A percentile compares a stretch with the other conserved stretches of the same genome.
These are phyloP conservation scores for Anthopleura xanthogrammica DNA, from an alignment of 92 coral and sea anemone genomes.

Conservation along the genomic window DNA sequence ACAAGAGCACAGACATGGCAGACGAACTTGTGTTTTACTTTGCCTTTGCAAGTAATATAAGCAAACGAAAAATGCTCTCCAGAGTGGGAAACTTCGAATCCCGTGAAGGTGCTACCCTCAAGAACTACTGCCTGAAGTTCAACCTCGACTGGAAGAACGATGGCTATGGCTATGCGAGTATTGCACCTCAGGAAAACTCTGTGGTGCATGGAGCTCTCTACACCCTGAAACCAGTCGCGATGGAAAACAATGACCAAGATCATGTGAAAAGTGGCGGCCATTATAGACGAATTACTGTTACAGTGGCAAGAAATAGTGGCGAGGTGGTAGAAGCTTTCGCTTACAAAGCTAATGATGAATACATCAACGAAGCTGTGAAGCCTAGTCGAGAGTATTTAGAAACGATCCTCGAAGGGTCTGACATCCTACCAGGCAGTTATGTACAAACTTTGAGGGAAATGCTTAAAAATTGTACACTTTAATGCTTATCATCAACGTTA, in stretches of 20 bases:
- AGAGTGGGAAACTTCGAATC: slow-evolving; percentile 53
- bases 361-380: slow-evolving; percentile 14
- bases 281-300: slow-evolving; percentile 30
- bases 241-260: slow-evolving; percentile 40
- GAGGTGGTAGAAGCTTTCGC: slow-evolving; percentile 41
- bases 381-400: slow-evolving; percentile 10
- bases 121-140: slow-evolving; percentile 47
- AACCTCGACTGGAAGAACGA: slow-evolving; percentile 43
- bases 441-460: no score
- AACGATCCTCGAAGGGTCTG: background rate
- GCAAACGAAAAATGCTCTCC: slow-evolving; percentile 56
- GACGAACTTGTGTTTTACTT: slow-evolving; percentile 23
- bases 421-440: background rate
- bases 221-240: slow-evolving; percentile 40
- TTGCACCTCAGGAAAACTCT: slow-evolving; percentile 41
- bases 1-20: background rate
- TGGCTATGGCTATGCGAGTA: slow-evolving; percentile 55
- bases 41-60: slow-evolving; percentile 55
- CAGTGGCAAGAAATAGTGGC: slow-evolving; percentile 46
- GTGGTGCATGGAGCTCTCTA: slow-evolving; percentile 58
- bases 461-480: no score
- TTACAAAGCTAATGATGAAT: slow-evolving; percentile 46
- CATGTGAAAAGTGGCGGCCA: slow-evolving; percentile 39
- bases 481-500: no score
- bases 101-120: slow-evolving; percentile 54